phyloP scores from a whole-genome alignment of 2,113 vertebrate species.

The Tychaedon coryphoeus region DNA sequence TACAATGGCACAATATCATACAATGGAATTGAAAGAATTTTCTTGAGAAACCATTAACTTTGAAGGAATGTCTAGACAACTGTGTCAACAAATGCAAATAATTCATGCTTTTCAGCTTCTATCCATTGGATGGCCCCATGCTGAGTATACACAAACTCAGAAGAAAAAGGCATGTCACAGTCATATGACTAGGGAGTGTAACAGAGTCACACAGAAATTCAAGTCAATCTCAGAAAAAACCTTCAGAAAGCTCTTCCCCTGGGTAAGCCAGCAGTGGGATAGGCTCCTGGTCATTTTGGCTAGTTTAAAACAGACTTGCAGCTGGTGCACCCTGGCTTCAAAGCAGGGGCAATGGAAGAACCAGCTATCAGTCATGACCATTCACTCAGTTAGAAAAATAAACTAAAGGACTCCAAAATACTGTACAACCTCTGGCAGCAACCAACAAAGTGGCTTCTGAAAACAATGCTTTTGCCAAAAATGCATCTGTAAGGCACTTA shows the following conservation, averaged over 20 bases:
- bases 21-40: conserved; percentile 68
- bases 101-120: conserved; percentile 68
- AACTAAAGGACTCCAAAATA: conserved; percentile 60
- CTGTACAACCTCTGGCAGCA: conserved; percentile 59
- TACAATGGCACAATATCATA: conserved; percentile 63
- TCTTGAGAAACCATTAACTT: conserved; percentile 67
- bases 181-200: conserved; percentile 55
- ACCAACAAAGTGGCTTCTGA: conserved; percentile 63
- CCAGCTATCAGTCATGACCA: background rate
- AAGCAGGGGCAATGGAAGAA: background rate
- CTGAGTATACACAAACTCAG: conserved; percentile 72
- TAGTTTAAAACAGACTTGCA: conserved; percentile 44
- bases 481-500: conserved; percentile 82
- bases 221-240: conserved; percentile 47
- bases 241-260: conserved; percentile 56
- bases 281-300: conserved; percentile 43
- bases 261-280: conserved; percentile 13
- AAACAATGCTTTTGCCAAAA: conserved; percentile 68
- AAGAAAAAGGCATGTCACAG: conserved; percentile 74
- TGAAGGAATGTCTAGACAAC: conserved; percentile 77
- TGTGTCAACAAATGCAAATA: conserved; percentile 73
- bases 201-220: conserved; percentile 64
- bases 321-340: background rate
- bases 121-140: conserved; percentile 69
- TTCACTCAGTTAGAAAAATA: conserved; percentile 38